These are phyloP conservation scores for Ramphastos sulfuratus DNA, from an alignment of 2,113 vertebrate genomes.

Conservation along the genomic window DNA sequence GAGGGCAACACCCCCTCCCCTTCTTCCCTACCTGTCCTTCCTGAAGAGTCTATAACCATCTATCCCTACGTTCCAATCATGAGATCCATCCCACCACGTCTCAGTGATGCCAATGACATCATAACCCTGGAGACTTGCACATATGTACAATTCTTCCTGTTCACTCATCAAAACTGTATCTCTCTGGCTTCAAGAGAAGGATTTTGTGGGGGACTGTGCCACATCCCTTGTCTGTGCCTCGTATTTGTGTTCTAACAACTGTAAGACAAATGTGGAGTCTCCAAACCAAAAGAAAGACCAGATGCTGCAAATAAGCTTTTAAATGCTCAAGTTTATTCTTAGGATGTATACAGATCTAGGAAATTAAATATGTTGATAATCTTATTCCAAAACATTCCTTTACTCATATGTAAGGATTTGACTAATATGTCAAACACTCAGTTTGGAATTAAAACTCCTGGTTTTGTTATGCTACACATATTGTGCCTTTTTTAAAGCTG, in stretches of 20 bases:
- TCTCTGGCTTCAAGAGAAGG: no score
- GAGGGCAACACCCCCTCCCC: no score
- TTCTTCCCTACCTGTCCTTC: no score
- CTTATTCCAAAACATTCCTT: slow-evolving; percentile 7
- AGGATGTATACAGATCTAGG: not conserved
- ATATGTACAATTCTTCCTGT: no score
- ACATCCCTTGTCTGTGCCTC: not conserved
- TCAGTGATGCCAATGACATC: no score
- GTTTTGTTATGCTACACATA: not conserved
- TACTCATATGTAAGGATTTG: not conserved
- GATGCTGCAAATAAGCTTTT: slow-evolving; percentile 25
- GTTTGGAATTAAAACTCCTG: not conserved
- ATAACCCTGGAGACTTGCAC: no score
- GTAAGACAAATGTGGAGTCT: not conserved
- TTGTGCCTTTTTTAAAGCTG: not conserved
- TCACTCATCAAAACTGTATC: no score
- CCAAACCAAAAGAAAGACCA: not conserved
- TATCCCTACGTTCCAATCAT: no score
- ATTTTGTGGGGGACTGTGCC: no score
- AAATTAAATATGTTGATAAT: slow-evolving; percentile 11
- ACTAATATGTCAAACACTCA: not conserved
- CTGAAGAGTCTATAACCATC: no score
- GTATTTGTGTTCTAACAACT: not conserved
- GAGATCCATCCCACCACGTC: no score
- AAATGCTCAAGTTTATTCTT: slow-evolving; percentile 3